A percentile compares a stretch with the other conserved stretches of the same genome.
These are phyloP conservation scores for Bruchidius siliquastri DNA, from an alignment of 2,888 invertebrate species.

Conservation along the genomic window DNA sequence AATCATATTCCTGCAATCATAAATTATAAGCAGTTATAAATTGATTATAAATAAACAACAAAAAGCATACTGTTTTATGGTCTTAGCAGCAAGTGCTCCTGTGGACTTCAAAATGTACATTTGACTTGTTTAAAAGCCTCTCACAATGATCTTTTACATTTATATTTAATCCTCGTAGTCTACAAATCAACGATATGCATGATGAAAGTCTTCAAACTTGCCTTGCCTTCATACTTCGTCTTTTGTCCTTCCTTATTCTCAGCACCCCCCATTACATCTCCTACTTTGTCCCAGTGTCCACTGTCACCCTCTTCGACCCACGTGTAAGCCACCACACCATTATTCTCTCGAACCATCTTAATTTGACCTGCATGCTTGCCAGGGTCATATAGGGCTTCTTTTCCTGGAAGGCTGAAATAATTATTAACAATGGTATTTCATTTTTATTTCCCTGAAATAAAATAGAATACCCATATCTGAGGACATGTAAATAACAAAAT, in stretches of 20 bases:
- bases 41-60: not conserved
- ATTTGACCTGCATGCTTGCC: conserved; percentile 81
- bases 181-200: too few species aligned
- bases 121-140: too few species aligned
- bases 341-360: conserved; percentile 73
- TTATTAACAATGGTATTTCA: too few species aligned
- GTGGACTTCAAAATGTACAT: too few species aligned
- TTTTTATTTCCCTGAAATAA: too few species aligned
- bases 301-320: conserved; percentile 63
- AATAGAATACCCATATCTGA: too few species aligned
- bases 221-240: conserved; percentile 77
- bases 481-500: too few species aligned
- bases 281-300: conserved; percentile 74
- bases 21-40: conserved; percentile 4
- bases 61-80: too few species aligned
- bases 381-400: conserved; percentile 68
- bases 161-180: too few species aligned
- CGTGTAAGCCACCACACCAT: conserved; percentile 71
- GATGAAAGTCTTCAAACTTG: too few species aligned
- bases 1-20: conserved; percentile 74
- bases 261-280: conserved; percentile 80
- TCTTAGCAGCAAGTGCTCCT: too few species aligned
- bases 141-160: too few species aligned
- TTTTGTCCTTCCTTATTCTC: conserved; percentile 64
- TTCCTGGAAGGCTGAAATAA: conserved; percentile 68